Percentiles rank a stretch among this genome's conserved stretches.
phyloP scores from a whole-genome alignment of 2,113 vertebrate species.

The Delphinapterus leucas region DNA sequence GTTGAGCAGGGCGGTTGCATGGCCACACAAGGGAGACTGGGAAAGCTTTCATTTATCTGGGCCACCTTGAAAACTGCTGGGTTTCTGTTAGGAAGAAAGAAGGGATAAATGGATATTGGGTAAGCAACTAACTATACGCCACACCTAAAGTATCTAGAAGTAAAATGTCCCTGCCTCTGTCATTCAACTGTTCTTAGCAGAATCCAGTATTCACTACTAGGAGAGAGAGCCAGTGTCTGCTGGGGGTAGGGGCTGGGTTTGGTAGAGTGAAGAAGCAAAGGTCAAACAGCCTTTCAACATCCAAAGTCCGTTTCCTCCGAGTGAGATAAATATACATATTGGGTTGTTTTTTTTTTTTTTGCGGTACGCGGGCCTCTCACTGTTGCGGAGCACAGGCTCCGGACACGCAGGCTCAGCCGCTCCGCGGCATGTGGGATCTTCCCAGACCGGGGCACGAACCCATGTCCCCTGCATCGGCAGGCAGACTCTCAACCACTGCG shows the following conservation, averaged over 20 bases:
- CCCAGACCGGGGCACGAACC: too few relatives aligned
- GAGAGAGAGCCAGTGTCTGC: neutral
- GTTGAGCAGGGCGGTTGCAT: neutral
- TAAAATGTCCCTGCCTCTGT: neutral
- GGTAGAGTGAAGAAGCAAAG: neutral
- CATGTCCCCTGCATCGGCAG: too few relatives aligned
- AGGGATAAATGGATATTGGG: neutral
- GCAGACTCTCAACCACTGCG: too few relatives aligned
- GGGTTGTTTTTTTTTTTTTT: too few relatives aligned
- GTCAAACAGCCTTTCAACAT: neutral
- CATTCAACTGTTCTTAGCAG: neutral
- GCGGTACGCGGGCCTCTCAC: too few relatives aligned
- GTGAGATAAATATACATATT: neutral
- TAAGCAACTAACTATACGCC: neutral
- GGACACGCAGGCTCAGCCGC: too few relatives aligned
- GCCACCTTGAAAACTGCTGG: slow-evolving; percentile 10
- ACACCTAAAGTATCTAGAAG: neutral
- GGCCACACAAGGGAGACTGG: neutral
- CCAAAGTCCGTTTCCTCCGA: neutral
- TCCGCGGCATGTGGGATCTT: too few relatives aligned
- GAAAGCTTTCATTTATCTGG: neutral
- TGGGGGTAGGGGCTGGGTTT: neutral
- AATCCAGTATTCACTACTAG: slow-evolving; percentile 4
- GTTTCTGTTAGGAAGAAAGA: neutral
- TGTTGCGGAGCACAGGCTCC: too few relatives aligned